A percentile compares a stretch with the other conserved stretches of the same genome.
phyloP scores from a whole-genome alignment of 2,888 invertebrate genomes.

The Ormia ochracea region DNA sequence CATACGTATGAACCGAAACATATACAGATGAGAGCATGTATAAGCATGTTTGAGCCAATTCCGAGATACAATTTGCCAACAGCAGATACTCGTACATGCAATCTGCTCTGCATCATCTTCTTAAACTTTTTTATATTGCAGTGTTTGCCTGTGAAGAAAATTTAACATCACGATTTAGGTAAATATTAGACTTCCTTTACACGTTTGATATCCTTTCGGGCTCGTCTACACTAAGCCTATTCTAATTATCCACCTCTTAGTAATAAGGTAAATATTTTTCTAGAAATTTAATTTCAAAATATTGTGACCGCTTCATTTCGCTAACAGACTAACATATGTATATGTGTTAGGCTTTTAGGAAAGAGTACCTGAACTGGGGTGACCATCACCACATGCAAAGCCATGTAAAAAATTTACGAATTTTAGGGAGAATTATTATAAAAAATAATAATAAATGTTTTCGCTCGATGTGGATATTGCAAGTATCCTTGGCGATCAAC shows the following conservation, averaged over 20 bases:
- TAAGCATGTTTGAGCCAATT: not conserved
- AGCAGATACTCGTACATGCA: slow-evolving; percentile 7
- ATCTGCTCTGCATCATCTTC: not conserved
- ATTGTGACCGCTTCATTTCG: not conserved
- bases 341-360: too few relatives aligned
- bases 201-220: not conserved
- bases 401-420: too few relatives aligned
- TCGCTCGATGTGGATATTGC: too few relatives aligned
- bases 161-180: slow-evolving; percentile 49
- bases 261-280: not conserved
- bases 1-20: too few relatives aligned
- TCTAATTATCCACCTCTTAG: not conserved
- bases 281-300: not conserved
- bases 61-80: slow-evolving; percentile 11
- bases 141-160: slow-evolving; percentile 35
- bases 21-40: too few relatives aligned
- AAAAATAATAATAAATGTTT: too few relatives aligned
- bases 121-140: slow-evolving; percentile 10
- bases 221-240: not conserved
- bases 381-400: too few relatives aligned
- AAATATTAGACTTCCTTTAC: slow-evolving; percentile 38
- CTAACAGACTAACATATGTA: too few relatives aligned
- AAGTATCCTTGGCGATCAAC: too few relatives aligned
- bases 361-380: too few relatives aligned
- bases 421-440: too few relatives aligned